Evolutionary conservation across 2,888 invertebrate species (phyloP).

Genomic region (Brachynemurus nebulosus): DNA sequence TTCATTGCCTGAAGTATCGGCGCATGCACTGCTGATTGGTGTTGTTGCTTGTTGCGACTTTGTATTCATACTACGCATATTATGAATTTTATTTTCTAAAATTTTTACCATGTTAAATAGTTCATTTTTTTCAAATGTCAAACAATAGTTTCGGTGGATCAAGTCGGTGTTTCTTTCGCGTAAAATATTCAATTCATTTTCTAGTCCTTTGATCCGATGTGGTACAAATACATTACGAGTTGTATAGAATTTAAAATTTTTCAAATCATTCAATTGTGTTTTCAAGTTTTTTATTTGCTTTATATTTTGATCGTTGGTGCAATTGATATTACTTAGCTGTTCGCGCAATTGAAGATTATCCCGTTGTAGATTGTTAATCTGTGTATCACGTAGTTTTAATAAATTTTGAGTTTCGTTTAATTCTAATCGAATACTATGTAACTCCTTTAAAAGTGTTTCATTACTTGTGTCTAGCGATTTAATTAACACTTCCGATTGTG

Average conservation of each 20-base stretch:
- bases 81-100: conserved; percentile 1
- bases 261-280: not conserved
- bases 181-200: not conserved
- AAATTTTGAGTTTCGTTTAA: not conserved
- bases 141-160: not conserved
- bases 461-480: too few relatives aligned
- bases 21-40: too few relatives aligned
- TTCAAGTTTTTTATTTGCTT: not conserved
- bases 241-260: not conserved
- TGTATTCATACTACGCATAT: too few relatives aligned
- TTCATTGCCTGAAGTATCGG: too few relatives aligned
- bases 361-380: not conserved
- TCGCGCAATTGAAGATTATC: not conserved
- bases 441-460: too few relatives aligned
- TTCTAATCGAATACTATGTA: too few relatives aligned
- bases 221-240: not conserved
- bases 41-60: too few relatives aligned
- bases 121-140: conserved; percentile 2
- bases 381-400: not conserved
- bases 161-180: not conserved
- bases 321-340: not conserved
- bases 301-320: not conserved
- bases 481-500: too few relatives aligned
- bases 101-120: not conserved
- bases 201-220: not conserved